phyloP scores from a whole-genome alignment of 2,797 vertebrate genomes.

The Oryzias dopingdopingensis region DNA sequence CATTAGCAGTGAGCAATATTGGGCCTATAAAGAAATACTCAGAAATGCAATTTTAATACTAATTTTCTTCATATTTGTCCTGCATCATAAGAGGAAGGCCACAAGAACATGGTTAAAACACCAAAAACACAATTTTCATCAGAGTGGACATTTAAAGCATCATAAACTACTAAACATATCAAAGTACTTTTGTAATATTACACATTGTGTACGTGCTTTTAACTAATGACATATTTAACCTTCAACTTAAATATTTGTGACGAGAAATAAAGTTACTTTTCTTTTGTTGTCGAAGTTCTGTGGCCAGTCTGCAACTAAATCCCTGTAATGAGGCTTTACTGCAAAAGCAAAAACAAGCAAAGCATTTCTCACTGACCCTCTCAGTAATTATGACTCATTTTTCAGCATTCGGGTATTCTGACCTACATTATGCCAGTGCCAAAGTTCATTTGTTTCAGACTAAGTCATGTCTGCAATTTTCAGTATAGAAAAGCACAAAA shows the following conservation, averaged over 20 bases:
- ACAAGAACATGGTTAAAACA: too few species aligned
- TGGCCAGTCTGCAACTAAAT: neutral
- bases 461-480: conserved; percentile 40
- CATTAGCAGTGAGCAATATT: too few species aligned
- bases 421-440: conserved; percentile 53
- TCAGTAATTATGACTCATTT: conserved; percentile 41
- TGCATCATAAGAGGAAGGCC: too few species aligned
- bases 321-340: neutral
- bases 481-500: too few species aligned
- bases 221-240: neutral
- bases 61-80: too few species aligned
- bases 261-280: neutral
- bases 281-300: neutral
- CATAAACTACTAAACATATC: too few species aligned
- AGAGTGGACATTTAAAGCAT: too few species aligned
- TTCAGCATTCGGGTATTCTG: conserved; percentile 38
- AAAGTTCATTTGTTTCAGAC: conserved; percentile 55
- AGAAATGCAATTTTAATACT: too few species aligned
- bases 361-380: conserved; percentile 37
- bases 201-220: too few species aligned
- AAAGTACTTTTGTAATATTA: too few species aligned
- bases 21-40: too few species aligned
- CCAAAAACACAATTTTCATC: too few species aligned
- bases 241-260: neutral
- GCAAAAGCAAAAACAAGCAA: conserved; percentile 14